Conservation (phyloP, 2,888 invertebrate genomes). For the Chrysopilus asiliformis region DNA sequence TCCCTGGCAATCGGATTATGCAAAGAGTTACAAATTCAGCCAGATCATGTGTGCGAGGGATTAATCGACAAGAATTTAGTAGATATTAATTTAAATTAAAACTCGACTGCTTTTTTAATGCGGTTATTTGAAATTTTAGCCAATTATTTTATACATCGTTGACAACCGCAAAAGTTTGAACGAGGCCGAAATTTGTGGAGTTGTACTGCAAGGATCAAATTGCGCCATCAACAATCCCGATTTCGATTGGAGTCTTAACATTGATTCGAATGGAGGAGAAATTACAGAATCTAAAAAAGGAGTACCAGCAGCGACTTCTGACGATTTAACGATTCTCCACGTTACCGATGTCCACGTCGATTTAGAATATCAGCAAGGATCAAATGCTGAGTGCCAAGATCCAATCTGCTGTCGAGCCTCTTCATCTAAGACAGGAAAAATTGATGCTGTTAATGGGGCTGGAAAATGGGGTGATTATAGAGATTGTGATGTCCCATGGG, state of each 20-base stretch:
- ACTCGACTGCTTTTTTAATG: too few species aligned
- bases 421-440: conserved; percentile 9
- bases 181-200: conserved; percentile 34
- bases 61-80: conserved; percentile 47
- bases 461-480: conserved; percentile 74
- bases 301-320: conserved; percentile 17
- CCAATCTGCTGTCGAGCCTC: conserved; percentile 56
- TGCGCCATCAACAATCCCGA: conserved; percentile 20
- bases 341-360: conserved; percentile 59
- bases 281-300: conserved; percentile 22
- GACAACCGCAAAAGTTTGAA: conserved; percentile 40
- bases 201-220: conserved; percentile 24
- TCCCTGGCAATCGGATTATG: conserved; percentile 40
- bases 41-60: conserved; percentile 46
- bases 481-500: conserved; percentile 61
- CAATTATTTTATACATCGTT: conserved; percentile 46
- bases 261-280: conserved; percentile 14
- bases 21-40: conserved; percentile 41
- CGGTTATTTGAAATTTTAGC: conserved; percentile 38
- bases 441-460: conserved; percentile 35
- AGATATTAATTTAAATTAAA: conserved; percentile 17
- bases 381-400: conserved; percentile 56
- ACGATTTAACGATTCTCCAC: conserved; percentile 24
- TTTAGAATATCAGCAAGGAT: conserved; percentile 51
- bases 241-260: conserved; percentile 24